Evolutionary conservation across 1,140 invertebrate species (phyloP), one percentile per base, ranked within the genome.

Genomic region (Brachionus angularis): DNA sequence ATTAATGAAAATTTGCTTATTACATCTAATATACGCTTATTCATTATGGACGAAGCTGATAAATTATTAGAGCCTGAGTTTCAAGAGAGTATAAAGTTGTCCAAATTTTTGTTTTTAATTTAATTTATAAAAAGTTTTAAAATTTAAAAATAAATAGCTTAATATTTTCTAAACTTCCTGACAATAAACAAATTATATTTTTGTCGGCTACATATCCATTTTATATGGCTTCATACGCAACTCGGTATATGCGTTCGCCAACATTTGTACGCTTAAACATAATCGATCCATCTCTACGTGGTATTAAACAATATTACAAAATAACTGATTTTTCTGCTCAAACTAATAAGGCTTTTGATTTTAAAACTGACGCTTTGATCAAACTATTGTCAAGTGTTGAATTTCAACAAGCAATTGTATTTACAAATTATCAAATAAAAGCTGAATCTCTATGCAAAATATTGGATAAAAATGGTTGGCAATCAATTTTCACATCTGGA

Each of bases 41-140:
- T 98, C 75, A 86, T 98, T 10, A 78, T 98, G 3, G 96, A 98
- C 84, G 96, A 98, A 85, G 95, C 92, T 55, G 96, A 98, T 81
- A 92, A 93, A 84, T 83, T 98, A 73, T 86, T 95, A 83, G 36
- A 33, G 16, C 46, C 36, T 44, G 71, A 50, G 42, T 72, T 72
- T 62, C 44, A 61, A 36, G 47, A 73, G 25, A 49, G 21, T 39
- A 70, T 74, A 21, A 44, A 18, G 44, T 52, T 58, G 36, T 44
- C 4, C 12, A 58, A 44, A 70, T 44, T 10, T 31, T 61, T 61
- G 14, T 46, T 18, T 33, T n/a, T 31, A 33, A 21, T 25, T 34
- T 73, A 10, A 21, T 4, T 42, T 10, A 42, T 10, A 42, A 10
- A 10, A 42, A 42, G 39, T 10, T 10, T 80, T 62, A 74, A 83